Evolutionary conservation across 2,797 vertebrate species (phyloP), one percentile per base, ranked within the genome.

Genomic region (Tarsius wallacei): DNA sequence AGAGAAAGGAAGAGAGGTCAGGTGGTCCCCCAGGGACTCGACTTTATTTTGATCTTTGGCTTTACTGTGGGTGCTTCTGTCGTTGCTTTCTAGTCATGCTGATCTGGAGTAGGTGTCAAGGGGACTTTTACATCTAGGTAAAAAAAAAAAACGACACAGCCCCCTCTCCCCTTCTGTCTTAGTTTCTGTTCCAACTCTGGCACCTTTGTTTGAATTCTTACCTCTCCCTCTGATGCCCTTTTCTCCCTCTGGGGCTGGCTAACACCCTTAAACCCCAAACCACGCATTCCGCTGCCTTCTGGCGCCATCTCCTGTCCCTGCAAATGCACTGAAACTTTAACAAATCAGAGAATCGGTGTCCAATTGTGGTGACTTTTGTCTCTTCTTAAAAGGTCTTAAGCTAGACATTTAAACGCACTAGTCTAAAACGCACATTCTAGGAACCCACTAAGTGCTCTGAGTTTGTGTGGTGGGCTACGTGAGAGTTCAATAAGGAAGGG

Each of bases 271-370:
- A 90, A 89, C n/a, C 64, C 26, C 51, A 88, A 78, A 57, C 53
- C 21, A 33, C 21, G 70, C 19, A 9, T 70, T 94, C 14, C 61
- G 28, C 81, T 96, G 81, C 77, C 83, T n/a, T 84, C n/a, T 96
- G 92, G 98, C 98, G 98, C 98, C 97, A 98, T 91, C 98, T 98
- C 36, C 96, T 78, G 98, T 90, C 87, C 63, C 90, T 76, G 63
- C 59, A 61, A 15, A 78, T 21, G 63, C 64, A 95, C 59, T 87
- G 89, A 85, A 36, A 87, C 16, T 47, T 68, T 86, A 94, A 42
- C 42, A 42, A 42, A 6, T 42, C 42, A 42, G 42, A 42, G 42
- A 42, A 42, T 42, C 42, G 42, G 42, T 42, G 42, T 42, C 42
- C 42, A 42, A 42, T 42, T 42, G 42, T 42, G 42, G 42, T 5